Evolutionary conservation across 2,888 invertebrate genomes (phyloP), one percentile per base, ranked within the genome.

Genomic region (Drosophila demipolita): DNA sequence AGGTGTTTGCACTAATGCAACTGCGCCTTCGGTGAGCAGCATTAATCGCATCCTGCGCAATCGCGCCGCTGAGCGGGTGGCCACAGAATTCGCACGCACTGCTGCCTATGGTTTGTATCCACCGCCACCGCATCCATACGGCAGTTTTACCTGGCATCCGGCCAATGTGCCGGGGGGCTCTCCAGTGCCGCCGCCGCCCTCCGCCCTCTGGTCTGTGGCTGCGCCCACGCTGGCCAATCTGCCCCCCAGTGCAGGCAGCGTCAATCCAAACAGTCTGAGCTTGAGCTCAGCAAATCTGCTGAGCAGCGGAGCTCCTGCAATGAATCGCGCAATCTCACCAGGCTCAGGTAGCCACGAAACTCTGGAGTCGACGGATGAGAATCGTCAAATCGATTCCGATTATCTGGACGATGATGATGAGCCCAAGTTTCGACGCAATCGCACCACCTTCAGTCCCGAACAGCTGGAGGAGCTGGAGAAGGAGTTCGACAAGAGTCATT

Each of bases 1-100:
- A 98, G 98, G 97, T 84, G 98, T 99, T 20, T 99, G 99, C 93
- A 98, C 97, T 49, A 98, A 98, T 91, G 97, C 97, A 58, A 98
- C 98, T 32, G 98, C 99, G 0, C 99, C 99, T 0, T 98, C 98
- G 66, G 99, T 99, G 5, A 98, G 98, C 89, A 98, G 98, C 82
- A 99, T 99, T 93, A 99, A 99, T 94, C 95, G 99, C 87, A 99
- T 99, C 91, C 94, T 99, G 62, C 94, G 99, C 79, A 99, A 99
- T 92, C 95, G 99, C 11, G 99, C 99, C 0, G 99, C 99, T 0
- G 99, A 99, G 92, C 94, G 99, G 23, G 99, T 99, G 0, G 98
- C 99, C 0, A 98, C 97, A 2, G 99, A 99, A 93, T 98, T 99
- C 89, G 98, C 98, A 0, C 94, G 98, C 20, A 98, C 98, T 0